These are phyloP conservation scores for Anadara kagoshimensis DNA, from an alignment of 1,140 invertebrate species.

Conservation along the genomic window DNA sequence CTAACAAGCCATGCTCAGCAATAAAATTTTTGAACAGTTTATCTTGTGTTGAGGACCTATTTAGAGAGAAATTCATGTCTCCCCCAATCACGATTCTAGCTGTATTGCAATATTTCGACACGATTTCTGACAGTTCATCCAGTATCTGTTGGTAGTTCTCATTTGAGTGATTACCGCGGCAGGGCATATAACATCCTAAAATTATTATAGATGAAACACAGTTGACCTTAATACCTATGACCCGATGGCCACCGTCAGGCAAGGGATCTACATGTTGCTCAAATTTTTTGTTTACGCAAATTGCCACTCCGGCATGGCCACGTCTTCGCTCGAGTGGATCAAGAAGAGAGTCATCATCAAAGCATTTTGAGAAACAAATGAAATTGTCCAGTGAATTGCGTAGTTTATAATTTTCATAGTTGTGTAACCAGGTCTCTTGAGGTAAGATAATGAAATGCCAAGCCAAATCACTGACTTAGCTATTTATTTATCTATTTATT, in stretches of 20 bases:
- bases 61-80: too few relatives aligned
- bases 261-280: too few relatives aligned
- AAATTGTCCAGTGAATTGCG: neutral
- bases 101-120: too few relatives aligned
- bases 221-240: too few relatives aligned
- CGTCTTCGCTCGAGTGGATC: neutral
- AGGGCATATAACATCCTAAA: neutral
- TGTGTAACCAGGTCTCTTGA: neutral
- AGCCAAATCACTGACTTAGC: too few relatives aligned
- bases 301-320: constrained; percentile 1
- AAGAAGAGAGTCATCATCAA: neutral
- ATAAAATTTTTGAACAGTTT: too few relatives aligned
- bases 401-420: neutral
- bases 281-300: constrained; percentile 3
- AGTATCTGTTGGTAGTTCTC: constrained; percentile 10
- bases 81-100: too few relatives aligned
- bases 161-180: neutral
- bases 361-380: neutral
- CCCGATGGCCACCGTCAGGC: too few relatives aligned
- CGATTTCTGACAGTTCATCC: too few relatives aligned
- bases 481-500: too few relatives aligned
- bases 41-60: too few relatives aligned
- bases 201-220: neutral
- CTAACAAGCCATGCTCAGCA: too few relatives aligned
- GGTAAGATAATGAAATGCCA: neutral